Base-by-base conservation (phyloP, 2,113 vertebrate species). In the Saccopteryx leptura region DNA sequence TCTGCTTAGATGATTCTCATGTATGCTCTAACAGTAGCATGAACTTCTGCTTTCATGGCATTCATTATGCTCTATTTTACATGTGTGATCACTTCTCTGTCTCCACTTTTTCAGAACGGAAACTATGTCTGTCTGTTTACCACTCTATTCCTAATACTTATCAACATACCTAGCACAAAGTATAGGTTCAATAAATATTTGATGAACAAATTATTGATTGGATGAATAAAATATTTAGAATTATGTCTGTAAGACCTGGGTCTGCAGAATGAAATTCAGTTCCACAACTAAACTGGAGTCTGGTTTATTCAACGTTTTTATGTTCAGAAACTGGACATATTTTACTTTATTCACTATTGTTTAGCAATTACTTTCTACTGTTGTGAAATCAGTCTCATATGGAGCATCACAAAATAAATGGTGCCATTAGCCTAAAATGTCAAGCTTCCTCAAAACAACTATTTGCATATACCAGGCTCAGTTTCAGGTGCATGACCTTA, bases 11-110 rank as follows among this genome's bases (percentile, higher is more conserved):
- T 63, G 11, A 61, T 23, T 28, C 12, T 94, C 65, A 58, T 61
- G 56, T 83, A 26, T 76, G 11, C 24, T 61, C 5, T 93, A 80
- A n/a, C 14, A 75, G 8, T 76, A 60, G 26, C 26, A 88, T n/a
- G 5, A 90, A 85, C 39, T 82, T 95, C 68, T 28, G 63, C 18
- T 78, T 26, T 19, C 9, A 54, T 71, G 56, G 9, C 14, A 95
- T 56, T n/a, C 39, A 83, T 86, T 84, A 19, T 90, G 48, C 15
- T 83, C 31, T 82, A 23, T 90, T 91, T 93, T 52, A 88, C 76
- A 66, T 56, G 24, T 52, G 4, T 58, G 48, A 23, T n/a, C 58
- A 46, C 54, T 94, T 74, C 65, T 92, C 66, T 84, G n/a, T 65
- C 28, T 80, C 28, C 5, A 24, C 39, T 84, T 24, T 74, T 92